A percentile compares a stretch with the other conserved stretches of the same genome.
phyloP scores from a whole-genome alignment of 2,113 vertebrate genomes.

The Festucalex cinctus region DNA sequence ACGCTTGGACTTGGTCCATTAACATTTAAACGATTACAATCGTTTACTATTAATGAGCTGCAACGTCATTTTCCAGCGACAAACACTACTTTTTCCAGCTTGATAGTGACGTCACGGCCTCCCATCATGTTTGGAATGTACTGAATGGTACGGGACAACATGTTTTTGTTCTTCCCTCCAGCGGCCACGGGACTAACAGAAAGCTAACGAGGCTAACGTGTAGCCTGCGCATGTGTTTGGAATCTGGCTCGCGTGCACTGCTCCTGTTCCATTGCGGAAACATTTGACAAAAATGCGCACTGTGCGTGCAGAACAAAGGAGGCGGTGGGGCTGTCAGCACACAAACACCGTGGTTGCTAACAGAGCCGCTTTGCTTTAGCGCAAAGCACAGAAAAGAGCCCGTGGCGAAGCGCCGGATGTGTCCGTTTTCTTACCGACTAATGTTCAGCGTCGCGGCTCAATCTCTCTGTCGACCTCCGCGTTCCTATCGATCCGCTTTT shows the following conservation, averaged over 20 bases:
- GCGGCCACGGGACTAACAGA: background rate
- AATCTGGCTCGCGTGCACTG: background rate
- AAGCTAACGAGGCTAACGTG: background rate
- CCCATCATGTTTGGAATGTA: background rate
- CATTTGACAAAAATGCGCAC: background rate
- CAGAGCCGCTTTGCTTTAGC: constrained; percentile 6
- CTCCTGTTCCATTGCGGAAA: background rate
- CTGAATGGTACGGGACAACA: background rate
- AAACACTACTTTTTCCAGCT: background rate
- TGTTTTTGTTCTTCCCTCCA: background rate
- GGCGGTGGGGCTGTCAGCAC: constrained; percentile 24
- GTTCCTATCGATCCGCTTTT: constrained; percentile 55
- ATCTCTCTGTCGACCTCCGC: constrained; percentile 55
- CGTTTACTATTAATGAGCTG: background rate
- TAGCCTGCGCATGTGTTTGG: background rate
- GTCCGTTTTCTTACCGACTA: constrained; percentile 47
- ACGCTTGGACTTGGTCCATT: background rate
- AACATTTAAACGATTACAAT: background rate
- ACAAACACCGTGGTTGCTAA: constrained; percentile 18
- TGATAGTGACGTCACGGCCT: background rate
- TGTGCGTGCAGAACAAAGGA: constrained; percentile 63
- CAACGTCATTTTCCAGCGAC: background rate
- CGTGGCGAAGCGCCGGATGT: background rate
- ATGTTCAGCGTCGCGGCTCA: constrained; percentile 46
- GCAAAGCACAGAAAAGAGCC: background rate